These are phyloP conservation scores for Petrolisthes manimaculis DNA, from an alignment of 2,888 invertebrate species.

Conservation along the genomic window DNA sequence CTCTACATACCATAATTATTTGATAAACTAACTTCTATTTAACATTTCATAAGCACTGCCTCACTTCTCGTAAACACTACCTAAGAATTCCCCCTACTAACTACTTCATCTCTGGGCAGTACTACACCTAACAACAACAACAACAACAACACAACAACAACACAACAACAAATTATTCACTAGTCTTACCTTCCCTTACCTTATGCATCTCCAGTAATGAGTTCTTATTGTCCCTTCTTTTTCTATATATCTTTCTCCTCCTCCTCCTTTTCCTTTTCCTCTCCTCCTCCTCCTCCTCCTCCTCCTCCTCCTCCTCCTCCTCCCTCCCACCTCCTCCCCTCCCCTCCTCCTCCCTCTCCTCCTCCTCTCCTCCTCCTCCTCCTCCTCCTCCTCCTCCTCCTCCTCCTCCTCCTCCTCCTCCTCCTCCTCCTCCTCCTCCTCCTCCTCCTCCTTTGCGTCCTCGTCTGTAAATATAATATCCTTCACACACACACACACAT, in stretches of 20 bases:
- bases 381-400: neutral
- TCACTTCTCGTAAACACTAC: too few relatives aligned
- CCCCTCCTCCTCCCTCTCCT: neutral
- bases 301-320: neutral
- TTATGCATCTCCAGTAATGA: neutral
- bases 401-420: neutral
- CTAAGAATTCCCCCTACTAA: too few relatives aligned
- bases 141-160: neutral
- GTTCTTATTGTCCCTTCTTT: neutral
- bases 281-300: neutral
- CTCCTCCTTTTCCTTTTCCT: neutral
- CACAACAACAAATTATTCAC: too few relatives aligned
- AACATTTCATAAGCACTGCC: too few relatives aligned
- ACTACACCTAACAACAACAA: slow-evolving; percentile 24
- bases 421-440: neutral
- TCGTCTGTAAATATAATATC: too few relatives aligned
- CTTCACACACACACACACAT: neutral
- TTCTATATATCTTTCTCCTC: neutral
- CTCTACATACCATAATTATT: too few relatives aligned
- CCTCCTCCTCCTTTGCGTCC: neutral
- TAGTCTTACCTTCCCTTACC: neutral
- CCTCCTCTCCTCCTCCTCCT: too few relatives aligned
- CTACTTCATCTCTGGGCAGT: too few relatives aligned
- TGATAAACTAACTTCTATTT: too few relatives aligned
- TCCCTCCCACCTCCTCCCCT: neutral